Evolutionary conservation across 2,797 vertebrate genomes (phyloP).

Genomic region (Epinephelus coioides): DNA sequence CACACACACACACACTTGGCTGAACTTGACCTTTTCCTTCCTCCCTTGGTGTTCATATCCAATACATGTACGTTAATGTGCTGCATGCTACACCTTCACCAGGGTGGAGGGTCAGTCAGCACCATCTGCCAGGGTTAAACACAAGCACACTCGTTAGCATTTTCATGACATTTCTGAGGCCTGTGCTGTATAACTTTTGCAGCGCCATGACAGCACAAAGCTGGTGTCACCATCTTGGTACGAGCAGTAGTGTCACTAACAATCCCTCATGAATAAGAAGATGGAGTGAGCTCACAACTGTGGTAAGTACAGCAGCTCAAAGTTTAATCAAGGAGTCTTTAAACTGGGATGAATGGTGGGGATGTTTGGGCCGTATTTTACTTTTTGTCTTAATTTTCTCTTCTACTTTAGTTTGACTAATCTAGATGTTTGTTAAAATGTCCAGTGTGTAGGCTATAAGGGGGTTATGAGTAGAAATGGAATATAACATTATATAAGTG

Average conservation of each 20-base stretch:
- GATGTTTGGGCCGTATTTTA: no score
- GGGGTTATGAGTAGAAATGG: no score
- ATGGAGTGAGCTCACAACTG: not conserved
- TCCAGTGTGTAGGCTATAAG: no score
- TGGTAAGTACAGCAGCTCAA: not conserved
- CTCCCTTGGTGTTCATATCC: slow-evolving; percentile 37
- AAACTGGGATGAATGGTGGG: no score
- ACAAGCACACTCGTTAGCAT: slow-evolving; percentile 9
- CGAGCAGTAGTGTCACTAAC: not conserved
- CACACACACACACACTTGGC: slow-evolving; percentile 33
- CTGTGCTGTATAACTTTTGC: not conserved
- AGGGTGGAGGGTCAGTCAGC: slow-evolving; percentile 18
- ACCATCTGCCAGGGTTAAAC: slow-evolving; percentile 41
- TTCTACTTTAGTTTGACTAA: no score
- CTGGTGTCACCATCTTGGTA: not conserved
- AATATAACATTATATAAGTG: no score
- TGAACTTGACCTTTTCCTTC: slow-evolving; percentile 63
- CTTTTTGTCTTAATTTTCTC: no score
- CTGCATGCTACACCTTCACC: not conserved
- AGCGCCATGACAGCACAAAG: not conserved
- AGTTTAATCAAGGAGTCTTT: not conserved
- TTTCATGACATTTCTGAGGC: not conserved
- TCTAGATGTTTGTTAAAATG: no score
- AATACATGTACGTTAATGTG: slow-evolving; percentile 32
- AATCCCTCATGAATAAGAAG: not conserved